Evolutionary conservation across 1,140 invertebrate genomes (phyloP).

Genomic region (Neodiprion fabricii): DNA sequence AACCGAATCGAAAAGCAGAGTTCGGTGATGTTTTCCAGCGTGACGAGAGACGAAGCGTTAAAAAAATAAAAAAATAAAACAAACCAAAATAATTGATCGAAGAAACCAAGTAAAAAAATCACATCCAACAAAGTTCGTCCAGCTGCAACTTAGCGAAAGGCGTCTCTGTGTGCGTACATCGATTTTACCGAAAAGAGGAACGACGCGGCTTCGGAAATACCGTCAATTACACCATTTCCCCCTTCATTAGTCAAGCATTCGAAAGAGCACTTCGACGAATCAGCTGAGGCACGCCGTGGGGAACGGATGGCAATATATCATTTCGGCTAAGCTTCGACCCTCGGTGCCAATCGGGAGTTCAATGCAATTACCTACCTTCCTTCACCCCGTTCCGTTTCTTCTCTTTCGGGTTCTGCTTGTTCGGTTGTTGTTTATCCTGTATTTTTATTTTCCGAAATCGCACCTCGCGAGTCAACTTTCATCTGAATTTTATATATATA

Average conservation of each 20-base stretch:
- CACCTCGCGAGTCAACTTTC: too few species aligned
- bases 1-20: too few species aligned
- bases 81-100: too few species aligned
- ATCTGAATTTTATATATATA: too few species aligned
- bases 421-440: too few species aligned
- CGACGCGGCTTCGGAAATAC: background rate
- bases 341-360: background rate
- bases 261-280: slow-evolving; percentile 1
- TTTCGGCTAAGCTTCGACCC: background rate
- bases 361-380: background rate
- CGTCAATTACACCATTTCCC: slow-evolving; percentile 7
- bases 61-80: too few species aligned
- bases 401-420: too few species aligned
- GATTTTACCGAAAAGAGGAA: background rate
- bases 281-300: background rate
- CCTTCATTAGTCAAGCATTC: background rate
- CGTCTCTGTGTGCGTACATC: background rate
- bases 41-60: too few species aligned
- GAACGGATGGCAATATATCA: slow-evolving; percentile 1
- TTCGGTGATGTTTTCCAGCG: too few species aligned
- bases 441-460: background rate
- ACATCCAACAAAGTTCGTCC: too few species aligned
- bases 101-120: too few species aligned
- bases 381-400: background rate
- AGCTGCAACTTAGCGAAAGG: background rate